A percentile compares a stretch with the other conserved stretches of the same genome.
Evolutionary conservation across 2,888 invertebrate genomes (phyloP).

Genomic region (Diarsia mendica): DNA sequence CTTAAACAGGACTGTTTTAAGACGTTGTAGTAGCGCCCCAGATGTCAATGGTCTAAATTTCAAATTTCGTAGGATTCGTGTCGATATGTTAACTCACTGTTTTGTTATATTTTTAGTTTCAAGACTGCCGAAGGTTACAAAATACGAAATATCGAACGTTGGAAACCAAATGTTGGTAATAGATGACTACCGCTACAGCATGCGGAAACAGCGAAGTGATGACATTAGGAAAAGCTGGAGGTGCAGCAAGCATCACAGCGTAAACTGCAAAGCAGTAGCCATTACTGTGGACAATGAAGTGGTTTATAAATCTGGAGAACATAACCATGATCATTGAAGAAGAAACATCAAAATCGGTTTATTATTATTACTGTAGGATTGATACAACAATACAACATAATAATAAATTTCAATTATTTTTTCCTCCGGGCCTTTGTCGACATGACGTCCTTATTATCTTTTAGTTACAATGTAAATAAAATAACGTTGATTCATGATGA

Average conservation of each 20-base stretch:
- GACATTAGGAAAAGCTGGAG: neutral
- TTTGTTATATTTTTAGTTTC: neutral
- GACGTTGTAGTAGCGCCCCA: no score
- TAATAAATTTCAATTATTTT: no score
- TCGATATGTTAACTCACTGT: no score
- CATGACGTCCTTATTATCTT: no score
- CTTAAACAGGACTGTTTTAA: no score
- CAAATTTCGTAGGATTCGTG: neutral
- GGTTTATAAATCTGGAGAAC: neutral
- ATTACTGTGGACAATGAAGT: neutral
- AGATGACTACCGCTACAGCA: neutral
- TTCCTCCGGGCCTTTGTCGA: no score
- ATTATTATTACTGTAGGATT: no score
- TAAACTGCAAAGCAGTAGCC: neutral
- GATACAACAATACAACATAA: no score
- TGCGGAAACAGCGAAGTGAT: neutral
- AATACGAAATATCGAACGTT: neutral
- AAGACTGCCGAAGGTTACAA: neutral
- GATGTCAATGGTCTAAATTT: neutral
- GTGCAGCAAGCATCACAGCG: neutral
- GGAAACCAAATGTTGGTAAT: constrained; percentile 12
- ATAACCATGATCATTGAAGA: neutral
- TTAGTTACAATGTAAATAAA: no score
- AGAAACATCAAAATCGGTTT: no score
- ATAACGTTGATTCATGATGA: no score